Evolutionary conservation across 2,888 invertebrate genomes (phyloP), one percentile per base, ranked within the genome.

Genomic region (Dolichopus griseipennis): DNA sequence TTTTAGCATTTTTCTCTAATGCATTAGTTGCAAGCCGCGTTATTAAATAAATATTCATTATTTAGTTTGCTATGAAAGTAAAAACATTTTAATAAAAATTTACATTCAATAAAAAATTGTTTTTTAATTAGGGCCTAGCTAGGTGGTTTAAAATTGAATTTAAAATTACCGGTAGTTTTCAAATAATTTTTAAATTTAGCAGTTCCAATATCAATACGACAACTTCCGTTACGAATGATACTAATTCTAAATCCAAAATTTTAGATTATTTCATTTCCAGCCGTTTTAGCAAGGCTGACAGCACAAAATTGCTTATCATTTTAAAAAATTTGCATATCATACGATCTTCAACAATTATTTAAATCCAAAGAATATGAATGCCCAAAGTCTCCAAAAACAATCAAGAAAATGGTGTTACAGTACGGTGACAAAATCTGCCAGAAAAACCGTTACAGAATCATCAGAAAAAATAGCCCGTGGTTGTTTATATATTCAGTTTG

Each of bases 231-330:
- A 41, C 41, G 41, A 41, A 41, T 41, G 41, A 41, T 41, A 41
- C 41, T 41, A 41, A 41, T 64, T 64, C 64, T 64, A 21, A 22
- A 27, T 64, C 64, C 27, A 18, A 64, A 64, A 64, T 64, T 64
- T 27, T 33, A 18, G n/a, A 64, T 15, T 64, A 27, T 64, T 27
- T 64, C 64, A 34, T 4, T 65, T 41, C 65, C 65, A 41, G 65
- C 65, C 20, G 27, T 67, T 41, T 8, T 67, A 8, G 22, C 67
- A 1, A 64, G 67, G 20, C 20, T 67, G 65, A 65, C 65, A 65
- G 65, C 61, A 10, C n/a, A 15, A 22, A 65, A 67, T 65, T 10
- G 65, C 65, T 34, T 67, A 22, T 7, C 67, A 18, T 65, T 67
- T 61, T 12, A 37, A 12, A 20, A n/a, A 7, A 34, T 67, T 67